These are phyloP conservation scores for Drosophila oshimai DNA, from an alignment of 1,140 invertebrate species.

Conservation along the genomic window DNA sequence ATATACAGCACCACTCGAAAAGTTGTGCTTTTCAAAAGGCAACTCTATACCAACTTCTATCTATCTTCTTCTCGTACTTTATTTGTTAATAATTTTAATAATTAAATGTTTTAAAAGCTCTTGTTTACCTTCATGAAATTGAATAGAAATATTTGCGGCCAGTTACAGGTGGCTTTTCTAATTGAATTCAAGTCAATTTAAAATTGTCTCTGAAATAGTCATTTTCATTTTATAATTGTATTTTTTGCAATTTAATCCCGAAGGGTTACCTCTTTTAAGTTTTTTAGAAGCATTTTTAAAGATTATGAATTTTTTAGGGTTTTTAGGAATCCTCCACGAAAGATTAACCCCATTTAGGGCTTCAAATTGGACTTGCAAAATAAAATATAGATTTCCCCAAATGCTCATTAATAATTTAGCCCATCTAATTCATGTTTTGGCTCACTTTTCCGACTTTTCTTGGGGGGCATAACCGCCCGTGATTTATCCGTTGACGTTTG, in stretches of 20 bases:
- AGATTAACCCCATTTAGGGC: background rate
- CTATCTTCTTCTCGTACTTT: background rate
- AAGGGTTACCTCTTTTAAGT: background rate
- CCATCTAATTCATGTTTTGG: background rate
- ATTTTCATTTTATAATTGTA: too few species aligned
- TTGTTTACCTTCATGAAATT: background rate
- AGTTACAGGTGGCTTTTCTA: background rate
- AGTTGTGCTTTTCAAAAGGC: conserved; percentile 4
- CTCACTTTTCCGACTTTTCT: background rate
- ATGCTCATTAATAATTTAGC: conserved; percentile 6
- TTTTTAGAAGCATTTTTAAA: background rate
- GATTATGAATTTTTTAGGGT: background rate
- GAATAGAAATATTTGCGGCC: background rate
- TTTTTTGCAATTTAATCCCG: too few species aligned
- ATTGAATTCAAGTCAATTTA: background rate
- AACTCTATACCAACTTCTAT: background rate
- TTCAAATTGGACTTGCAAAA: background rate
- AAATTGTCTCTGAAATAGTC: too few species aligned
- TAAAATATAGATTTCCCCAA: background rate
- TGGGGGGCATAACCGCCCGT: background rate
- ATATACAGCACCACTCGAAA: conserved; percentile 9
- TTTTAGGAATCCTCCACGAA: background rate
- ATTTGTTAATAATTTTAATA: conserved; percentile 7
- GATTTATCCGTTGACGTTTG: conserved; percentile 41
- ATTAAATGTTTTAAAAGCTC: conserved; percentile 6